Evolutionary conservation across 2,113 vertebrate genomes (phyloP).

Genomic region (Cisticola juncidis): DNA sequence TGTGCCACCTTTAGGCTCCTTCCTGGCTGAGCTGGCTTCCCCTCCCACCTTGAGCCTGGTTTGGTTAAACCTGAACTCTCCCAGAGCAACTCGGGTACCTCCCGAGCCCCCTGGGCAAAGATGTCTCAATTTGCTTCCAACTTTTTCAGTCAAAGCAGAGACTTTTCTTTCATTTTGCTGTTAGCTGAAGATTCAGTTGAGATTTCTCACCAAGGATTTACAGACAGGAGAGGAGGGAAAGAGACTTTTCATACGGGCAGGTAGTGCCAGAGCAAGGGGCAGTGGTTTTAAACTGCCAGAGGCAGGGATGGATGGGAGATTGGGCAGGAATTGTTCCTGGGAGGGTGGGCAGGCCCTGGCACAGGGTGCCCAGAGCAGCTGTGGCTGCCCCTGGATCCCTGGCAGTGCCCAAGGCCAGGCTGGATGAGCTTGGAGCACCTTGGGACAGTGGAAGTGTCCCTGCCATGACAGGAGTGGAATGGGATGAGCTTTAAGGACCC

Average conservation of each 20-base stretch:
- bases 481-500: neutral
- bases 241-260: neutral
- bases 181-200: neutral
- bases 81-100: neutral
- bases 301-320: fast-evolving
- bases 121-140: neutral
- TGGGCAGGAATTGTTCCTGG: fast-evolving
- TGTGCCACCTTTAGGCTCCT: slow-evolving; percentile 1
- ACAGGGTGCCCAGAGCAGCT: neutral
- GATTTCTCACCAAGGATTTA: neutral
- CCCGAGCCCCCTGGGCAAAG: neutral
- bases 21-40: neutral
- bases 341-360: neutral
- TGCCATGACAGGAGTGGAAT: neutral
- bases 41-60: neutral
- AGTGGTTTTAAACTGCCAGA: neutral
- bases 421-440: neutral
- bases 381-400: neutral
- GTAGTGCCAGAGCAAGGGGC: neutral
- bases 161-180: neutral
- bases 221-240: neutral
- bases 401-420: fast-evolving
- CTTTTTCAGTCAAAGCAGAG: neutral
- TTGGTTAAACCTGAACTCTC: neutral
- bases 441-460: neutral